These are phyloP conservation scores for Tethya wilhelma DNA, from an alignment of 37 sponge, comb jelly and placozoan species.

Conservation along the genomic window DNA sequence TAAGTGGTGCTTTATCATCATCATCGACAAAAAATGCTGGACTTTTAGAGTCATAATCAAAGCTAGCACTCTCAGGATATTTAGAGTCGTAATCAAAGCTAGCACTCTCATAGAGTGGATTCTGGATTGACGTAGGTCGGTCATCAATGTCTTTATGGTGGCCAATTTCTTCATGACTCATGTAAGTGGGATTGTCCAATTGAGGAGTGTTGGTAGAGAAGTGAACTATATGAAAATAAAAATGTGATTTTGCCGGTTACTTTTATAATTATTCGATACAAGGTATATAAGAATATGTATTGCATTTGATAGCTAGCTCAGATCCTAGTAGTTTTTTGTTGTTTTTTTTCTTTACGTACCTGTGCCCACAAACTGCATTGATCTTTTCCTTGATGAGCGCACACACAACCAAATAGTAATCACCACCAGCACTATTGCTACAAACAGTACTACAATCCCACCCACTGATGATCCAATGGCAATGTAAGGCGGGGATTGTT, in stretches of 20 bases:
- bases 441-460: not conserved
- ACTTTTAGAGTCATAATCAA: too few species aligned
- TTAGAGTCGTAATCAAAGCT: too few species aligned
- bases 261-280: not conserved
- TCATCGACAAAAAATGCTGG: not conserved
- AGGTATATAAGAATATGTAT: not conserved
- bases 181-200: not conserved
- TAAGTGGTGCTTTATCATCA: slow-evolving; percentile 1
- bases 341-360: too few species aligned
- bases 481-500: not conserved
- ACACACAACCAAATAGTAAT: not conserved
- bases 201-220: not conserved
- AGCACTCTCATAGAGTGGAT: too few species aligned
- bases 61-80: too few species aligned
- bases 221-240: not conserved
- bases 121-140: too few species aligned
- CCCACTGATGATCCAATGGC: not conserved
- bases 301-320: too few species aligned
- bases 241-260: not conserved
- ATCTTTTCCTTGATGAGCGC: not conserved
- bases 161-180: not conserved
- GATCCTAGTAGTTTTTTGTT: too few species aligned
- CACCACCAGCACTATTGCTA: not conserved
- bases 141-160: not conserved
- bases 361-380: not conserved